These are phyloP conservation scores for Anolis carolinensis DNA, from an alignment of 2,113 vertebrate species.

Conservation along the genomic window DNA sequence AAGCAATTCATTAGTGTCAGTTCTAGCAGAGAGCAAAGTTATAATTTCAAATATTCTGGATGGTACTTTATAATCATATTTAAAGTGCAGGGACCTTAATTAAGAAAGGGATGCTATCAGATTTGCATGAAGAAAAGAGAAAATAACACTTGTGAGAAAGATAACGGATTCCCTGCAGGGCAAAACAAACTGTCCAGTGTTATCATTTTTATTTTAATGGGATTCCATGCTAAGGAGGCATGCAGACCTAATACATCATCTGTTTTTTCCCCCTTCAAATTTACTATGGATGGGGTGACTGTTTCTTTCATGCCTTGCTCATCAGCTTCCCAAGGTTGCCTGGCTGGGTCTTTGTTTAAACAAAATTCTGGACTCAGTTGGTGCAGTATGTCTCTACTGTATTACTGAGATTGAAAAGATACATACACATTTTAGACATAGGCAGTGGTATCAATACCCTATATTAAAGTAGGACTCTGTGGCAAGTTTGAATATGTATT, in stretches of 20 bases:
- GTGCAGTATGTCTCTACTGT: not conserved
- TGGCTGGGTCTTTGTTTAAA: not conserved
- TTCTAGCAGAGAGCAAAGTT: not conserved
- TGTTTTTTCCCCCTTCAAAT: not conserved
- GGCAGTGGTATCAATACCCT: not conserved
- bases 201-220: not conserved
- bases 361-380: not conserved
- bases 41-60: slow-evolving; percentile 8
- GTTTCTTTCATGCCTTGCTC: not conserved
- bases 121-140: not conserved
- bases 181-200: not conserved
- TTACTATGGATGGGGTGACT: not conserved
- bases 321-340: not conserved
- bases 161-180: not conserved
- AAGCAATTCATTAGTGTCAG: slow-evolving; percentile 8
- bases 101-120: not conserved
- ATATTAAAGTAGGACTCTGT: not conserved
- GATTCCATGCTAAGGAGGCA: not conserved
- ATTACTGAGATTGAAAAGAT: not conserved
- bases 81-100: slow-evolving; percentile 7
- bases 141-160: not conserved
- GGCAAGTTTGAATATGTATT: not conserved
- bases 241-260: not conserved
- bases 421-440: too few species aligned
- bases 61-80: not conserved